Evolutionary conservation across 1,140 invertebrate genomes (phyloP).

Genomic region (Armadillidium nasatum): DNA sequence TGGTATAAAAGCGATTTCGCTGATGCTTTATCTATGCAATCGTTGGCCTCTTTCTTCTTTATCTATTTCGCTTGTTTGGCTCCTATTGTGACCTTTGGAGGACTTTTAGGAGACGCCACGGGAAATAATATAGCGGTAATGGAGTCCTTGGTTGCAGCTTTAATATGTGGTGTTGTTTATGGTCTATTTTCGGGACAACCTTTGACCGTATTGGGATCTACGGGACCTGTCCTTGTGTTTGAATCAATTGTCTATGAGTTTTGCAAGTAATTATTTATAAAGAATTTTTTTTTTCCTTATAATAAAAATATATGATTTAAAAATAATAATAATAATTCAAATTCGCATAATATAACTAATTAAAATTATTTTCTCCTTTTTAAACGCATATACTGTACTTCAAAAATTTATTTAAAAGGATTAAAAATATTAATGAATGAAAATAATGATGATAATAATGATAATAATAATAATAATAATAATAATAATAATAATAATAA

Average conservation of each 20-base stretch:
- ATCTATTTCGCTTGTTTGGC: conserved; percentile 97
- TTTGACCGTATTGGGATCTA: conserved; percentile 93
- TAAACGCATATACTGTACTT: too few relatives aligned
- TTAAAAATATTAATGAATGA: too few relatives aligned
- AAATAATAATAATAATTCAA: too few relatives aligned
- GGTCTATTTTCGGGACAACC: conserved; percentile 97
- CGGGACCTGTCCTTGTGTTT: conserved; percentile 95
- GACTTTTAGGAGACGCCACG: conserved; percentile 88
- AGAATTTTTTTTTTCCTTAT: too few relatives aligned
- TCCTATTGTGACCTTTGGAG: conserved; percentile 95
- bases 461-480: too few relatives aligned
- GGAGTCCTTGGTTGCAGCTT: conserved; percentile 92
- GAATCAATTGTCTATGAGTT: conserved; percentile 95
- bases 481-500: too few relatives aligned
- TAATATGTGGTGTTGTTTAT: conserved; percentile 93
- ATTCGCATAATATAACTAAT: too few relatives aligned
- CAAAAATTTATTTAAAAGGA: too few relatives aligned
- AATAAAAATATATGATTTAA: too few relatives aligned
- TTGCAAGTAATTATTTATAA: conserved; percentile 63
- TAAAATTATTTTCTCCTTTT: too few relatives aligned
- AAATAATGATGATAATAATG: too few relatives aligned
- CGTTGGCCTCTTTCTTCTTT: conserved; percentile 93
- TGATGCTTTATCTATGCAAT: conserved; percentile 88
- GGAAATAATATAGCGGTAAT: conserved; percentile 95
- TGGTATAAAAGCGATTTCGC: conserved; percentile 63